These are phyloP conservation scores for Cephus pygmeus DNA, from an alignment of 2,888 invertebrate genomes.

Conservation along the genomic window DNA sequence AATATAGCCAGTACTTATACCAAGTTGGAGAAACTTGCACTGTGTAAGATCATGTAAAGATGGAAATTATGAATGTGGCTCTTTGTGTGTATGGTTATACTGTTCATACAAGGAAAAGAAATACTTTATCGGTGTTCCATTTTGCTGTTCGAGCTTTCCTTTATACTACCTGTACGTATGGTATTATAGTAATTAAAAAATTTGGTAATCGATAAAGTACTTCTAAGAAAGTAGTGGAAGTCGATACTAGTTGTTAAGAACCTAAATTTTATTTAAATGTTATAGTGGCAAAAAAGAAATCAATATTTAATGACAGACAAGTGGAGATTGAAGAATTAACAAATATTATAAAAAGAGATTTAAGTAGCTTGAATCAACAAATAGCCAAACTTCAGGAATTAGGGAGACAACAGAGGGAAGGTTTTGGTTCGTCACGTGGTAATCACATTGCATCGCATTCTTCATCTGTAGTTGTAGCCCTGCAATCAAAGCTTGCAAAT, in stretches of 20 bases:
- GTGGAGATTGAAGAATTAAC: slow-evolving; percentile 97
- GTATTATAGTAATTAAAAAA: background rate
- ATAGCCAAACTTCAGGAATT: slow-evolving; percentile 92
- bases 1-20: slow-evolving; percentile 96
- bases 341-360: slow-evolving; percentile 96
- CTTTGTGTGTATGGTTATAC: background rate
- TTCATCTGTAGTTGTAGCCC: slow-evolving; percentile 89
- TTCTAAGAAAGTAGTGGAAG: background rate
- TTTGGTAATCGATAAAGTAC: background rate
- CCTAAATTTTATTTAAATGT: slow-evolving; percentile 37
- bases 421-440: slow-evolving; percentile 66
- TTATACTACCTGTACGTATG: background rate
- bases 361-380: slow-evolving; percentile 94
- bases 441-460: slow-evolving; percentile 91
- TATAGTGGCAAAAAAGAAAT: slow-evolving; percentile 96
- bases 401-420: slow-evolving; percentile 77
- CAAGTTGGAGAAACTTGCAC: slow-evolving; percentile 95
- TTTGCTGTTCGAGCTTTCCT: background rate
- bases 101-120: background rate
- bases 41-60: slow-evolving; percentile 75
- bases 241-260: background rate
- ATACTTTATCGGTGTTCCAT: background rate
- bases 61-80: background rate
- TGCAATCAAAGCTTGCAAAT: slow-evolving; percentile 93
- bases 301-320: slow-evolving; percentile 95